Evolutionary conservation across 2,888 invertebrate species (phyloP).

Genomic region (Drosophila kambysellisi): DNA sequence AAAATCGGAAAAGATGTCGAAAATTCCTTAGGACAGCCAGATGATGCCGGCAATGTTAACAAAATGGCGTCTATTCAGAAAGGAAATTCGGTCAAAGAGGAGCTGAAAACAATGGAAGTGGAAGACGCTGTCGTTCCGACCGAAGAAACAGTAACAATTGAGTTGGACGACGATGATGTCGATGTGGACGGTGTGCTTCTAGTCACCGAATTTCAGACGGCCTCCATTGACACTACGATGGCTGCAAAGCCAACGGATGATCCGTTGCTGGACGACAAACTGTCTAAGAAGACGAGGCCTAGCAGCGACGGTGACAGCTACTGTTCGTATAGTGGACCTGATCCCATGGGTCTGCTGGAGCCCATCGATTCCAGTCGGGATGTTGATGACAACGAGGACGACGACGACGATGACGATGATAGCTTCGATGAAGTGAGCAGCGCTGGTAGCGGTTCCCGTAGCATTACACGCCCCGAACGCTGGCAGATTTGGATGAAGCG

Average conservation of each 20-base stretch:
- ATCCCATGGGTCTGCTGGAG: constrained; percentile 79
- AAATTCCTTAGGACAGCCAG: background rate
- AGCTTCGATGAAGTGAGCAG: constrained; percentile 49
- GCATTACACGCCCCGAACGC: constrained; percentile 28
- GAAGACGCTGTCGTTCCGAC: constrained; percentile 47
- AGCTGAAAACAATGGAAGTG: constrained; percentile 66
- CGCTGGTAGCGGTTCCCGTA: constrained; percentile 20
- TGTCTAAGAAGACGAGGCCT: constrained; percentile 45
- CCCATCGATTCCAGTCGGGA: constrained; percentile 42
- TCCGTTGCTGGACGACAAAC: constrained; percentile 24
- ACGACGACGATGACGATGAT: constrained; percentile 50
- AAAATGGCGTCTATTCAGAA: constrained; percentile 67
- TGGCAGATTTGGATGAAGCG: constrained; percentile 72
- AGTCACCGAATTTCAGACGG: constrained; percentile 25
- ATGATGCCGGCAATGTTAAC: constrained; percentile 51
- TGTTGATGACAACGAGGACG: constrained; percentile 30
- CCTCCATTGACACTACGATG: background rate
- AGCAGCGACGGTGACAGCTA: constrained; percentile 50
- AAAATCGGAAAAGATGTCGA: background rate
- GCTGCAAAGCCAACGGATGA: constrained; percentile 21
- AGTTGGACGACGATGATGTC: constrained; percentile 53
- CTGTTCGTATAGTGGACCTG: constrained; percentile 50
- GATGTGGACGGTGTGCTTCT: constrained; percentile 13
- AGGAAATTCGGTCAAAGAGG: constrained; percentile 28
- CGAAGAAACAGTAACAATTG: constrained; percentile 24